Conservation (phyloP, 2,888 invertebrate genomes). For the Ophion ventricosus region DNA sequence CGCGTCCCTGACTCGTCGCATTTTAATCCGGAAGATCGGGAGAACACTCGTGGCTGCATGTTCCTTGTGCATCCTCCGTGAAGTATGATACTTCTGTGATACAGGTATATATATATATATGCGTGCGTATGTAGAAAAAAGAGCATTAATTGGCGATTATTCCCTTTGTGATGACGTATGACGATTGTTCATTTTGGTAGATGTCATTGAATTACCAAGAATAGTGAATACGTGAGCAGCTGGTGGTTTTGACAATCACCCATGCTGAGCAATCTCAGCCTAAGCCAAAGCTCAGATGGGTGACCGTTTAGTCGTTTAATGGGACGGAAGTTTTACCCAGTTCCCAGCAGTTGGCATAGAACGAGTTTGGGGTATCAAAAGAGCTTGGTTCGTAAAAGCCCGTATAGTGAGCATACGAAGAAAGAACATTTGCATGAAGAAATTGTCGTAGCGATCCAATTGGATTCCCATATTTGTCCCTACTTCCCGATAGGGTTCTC, state of each 20-base stretch:
- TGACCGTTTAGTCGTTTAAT: not conserved
- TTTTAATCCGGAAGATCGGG: conserved; percentile 58
- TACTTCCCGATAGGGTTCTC: too few species aligned
- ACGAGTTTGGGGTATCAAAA: too few species aligned
- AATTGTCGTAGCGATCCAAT: too few species aligned
- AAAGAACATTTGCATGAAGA: too few species aligned
- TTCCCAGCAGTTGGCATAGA: too few species aligned
- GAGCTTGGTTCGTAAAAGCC: too few species aligned
- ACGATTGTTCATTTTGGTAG: not conserved
- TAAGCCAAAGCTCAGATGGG: not conserved
- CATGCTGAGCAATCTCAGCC: not conserved
- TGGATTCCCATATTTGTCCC: too few species aligned
- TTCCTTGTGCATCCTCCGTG: conserved; percentile 30
- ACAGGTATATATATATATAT: not conserved
- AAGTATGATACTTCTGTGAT: conserved; percentile 5
- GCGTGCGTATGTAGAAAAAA: not conserved
- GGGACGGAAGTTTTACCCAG: too few species aligned
- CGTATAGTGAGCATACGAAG: too few species aligned
- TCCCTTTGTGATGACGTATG: not conserved
- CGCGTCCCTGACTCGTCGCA: conserved; percentile 69
- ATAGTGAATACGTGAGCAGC: too few species aligned
- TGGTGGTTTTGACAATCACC: too few species aligned
- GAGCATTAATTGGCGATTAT: not conserved
- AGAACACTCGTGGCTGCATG: conserved; percentile 36
- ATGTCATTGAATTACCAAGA: not conserved